Conservation (phyloP, 2,113 vertebrate species). For the Casuarius casuarius region DNA sequence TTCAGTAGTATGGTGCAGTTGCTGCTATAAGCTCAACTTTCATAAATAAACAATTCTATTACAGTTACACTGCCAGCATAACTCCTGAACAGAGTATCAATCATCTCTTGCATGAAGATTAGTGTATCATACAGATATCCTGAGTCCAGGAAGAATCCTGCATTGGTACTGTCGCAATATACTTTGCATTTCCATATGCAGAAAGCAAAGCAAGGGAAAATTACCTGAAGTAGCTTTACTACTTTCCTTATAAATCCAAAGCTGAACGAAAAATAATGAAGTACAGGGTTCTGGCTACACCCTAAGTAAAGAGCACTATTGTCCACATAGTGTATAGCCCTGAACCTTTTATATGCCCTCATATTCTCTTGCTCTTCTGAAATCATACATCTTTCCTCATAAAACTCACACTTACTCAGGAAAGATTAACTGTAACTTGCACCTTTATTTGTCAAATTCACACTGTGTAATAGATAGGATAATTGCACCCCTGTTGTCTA, state of each 20-base stretch:
- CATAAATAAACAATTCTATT: background rate
- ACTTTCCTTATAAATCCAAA: background rate
- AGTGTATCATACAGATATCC: background rate
- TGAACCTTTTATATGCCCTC: background rate
- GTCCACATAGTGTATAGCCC: background rate
- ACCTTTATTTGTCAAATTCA: slow-evolving; percentile 68
- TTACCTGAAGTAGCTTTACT: background rate
- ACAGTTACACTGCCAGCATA: background rate
- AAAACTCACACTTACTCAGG: background rate
- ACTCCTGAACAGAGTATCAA: background rate
- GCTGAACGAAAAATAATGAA: background rate
- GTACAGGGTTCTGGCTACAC: background rate
- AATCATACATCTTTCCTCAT: background rate
- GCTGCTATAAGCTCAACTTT: background rate
- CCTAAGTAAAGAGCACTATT: background rate
- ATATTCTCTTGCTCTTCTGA: background rate
- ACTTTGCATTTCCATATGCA: background rate
- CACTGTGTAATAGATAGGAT: slow-evolving; percentile 35
- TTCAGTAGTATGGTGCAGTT: background rate
- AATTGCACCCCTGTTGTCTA: slow-evolving; percentile 59
- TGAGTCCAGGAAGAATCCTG: background rate
- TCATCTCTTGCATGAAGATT: background rate
- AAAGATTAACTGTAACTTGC: slow-evolving; percentile 45
- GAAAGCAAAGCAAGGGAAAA: background rate
- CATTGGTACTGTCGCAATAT: background rate